Evolutionary conservation across 2,888 invertebrate genomes (phyloP).

Genomic region (Scaptomyza cyrtandrae): DNA sequence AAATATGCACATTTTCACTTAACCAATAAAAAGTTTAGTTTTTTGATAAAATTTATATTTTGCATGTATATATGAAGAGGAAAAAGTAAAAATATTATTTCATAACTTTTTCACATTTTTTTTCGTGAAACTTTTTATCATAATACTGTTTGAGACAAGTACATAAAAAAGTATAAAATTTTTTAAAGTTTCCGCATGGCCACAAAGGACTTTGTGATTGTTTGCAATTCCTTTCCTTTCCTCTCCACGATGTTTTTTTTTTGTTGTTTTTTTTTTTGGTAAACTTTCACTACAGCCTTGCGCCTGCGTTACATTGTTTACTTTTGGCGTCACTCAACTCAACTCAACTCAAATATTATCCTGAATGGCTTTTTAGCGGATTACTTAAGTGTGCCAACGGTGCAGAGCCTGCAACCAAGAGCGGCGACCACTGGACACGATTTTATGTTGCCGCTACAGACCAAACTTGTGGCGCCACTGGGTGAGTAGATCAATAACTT

Average conservation of each 20-base stretch:
- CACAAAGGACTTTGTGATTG: constrained; percentile 52
- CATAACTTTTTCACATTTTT: constrained; percentile 49
- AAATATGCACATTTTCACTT: constrained; percentile 22
- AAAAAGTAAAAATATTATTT: constrained; percentile 41
- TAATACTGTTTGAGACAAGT: constrained; percentile 35
- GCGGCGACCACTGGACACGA: constrained; percentile 90
- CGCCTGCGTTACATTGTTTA: constrained; percentile 51
- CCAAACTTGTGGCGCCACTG: constrained; percentile 86
- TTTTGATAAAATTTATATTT: constrained; percentile 27
- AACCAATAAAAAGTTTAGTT: constrained; percentile 38
- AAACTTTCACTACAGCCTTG: constrained; percentile 55
- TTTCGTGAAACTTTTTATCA: constrained; percentile 48
- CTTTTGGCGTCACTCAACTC: constrained; percentile 22
- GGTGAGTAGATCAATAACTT: constrained; percentile 76
- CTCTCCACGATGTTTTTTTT: not conserved
- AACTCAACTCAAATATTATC: constrained; percentile 40
- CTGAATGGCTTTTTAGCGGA: constrained; percentile 85
- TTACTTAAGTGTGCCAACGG: constrained; percentile 85
- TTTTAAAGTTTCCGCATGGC: constrained; percentile 57
- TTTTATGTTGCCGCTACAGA: constrained; percentile 90
- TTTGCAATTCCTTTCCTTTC: constrained; percentile 26
- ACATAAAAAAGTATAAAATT: constrained; percentile 20
- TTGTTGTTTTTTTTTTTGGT: constrained; percentile 7
- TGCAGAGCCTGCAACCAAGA: constrained; percentile 88
- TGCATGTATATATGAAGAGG: constrained; percentile 22